Base-by-base conservation (phyloP, 1,140 invertebrate genomes). In the Antheraea mylitta region DNA sequence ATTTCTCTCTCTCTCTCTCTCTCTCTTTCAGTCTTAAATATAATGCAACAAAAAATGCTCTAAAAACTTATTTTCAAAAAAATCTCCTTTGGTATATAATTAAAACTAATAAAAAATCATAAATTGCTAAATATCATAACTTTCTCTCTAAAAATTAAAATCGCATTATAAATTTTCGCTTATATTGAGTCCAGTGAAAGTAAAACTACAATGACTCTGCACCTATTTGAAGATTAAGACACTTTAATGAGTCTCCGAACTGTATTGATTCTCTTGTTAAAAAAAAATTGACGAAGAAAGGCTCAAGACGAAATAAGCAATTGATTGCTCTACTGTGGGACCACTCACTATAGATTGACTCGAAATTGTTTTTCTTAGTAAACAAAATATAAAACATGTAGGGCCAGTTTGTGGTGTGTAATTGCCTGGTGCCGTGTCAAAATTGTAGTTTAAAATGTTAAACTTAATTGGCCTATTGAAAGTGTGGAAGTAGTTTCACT, bases 101-200 rank as follows among this genome's bases (percentile, higher is more conserved):
- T 30, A 30, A 1, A 30, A 30, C 22, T 4, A 30, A n/a, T n/a
- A n/a, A 30, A 30, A 30, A 30, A 30, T 30, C 38, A 42, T 13
- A 53, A 13, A 53, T 53, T 53, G 45, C 45, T 53, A 53, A 53
- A 53, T 53, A 53, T 53, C 10, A 16, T 16, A 53, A 1, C 45
- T 16, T 13, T 53, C 45, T 53, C 45, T 53, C 45, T 53, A 53
- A 1, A 53, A 53, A 53, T 53, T 53, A 53, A 53, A 53, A n/a
- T 53, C 45, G 45, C 16, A 53, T 53, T 53, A 53, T 53, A n/a
- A 53, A 53, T 13, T 53, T 53, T 53, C 45, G 45, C 45, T 53
- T 53, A 11, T 53, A 53, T 53, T 6, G 16, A 53, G 45, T 53
- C 16, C 16, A 53, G 45, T 53, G 45, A 53, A 53, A 53, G 45